Percentiles rank a stretch among this genome's conserved stretches.
Conservation (phyloP, 2,113 vertebrate genomes). For the Protobothrops mucrosquamatus region DNA sequence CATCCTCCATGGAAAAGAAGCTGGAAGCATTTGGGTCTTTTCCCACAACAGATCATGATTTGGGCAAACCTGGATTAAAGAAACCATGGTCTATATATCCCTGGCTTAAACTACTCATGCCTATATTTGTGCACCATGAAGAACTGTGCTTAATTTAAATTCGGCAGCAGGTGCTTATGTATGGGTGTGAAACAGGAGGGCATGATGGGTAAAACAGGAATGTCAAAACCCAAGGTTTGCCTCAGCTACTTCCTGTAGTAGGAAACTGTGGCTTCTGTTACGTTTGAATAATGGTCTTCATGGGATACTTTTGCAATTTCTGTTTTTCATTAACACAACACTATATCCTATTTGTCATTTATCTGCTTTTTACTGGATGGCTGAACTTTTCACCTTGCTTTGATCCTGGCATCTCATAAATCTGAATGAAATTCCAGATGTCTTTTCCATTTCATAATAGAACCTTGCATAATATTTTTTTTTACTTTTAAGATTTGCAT, state of each 20-base stretch:
- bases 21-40: neutral
- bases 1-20: neutral
- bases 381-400: neutral
- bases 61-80: neutral
- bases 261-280: neutral
- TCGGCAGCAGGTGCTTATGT: neutral
- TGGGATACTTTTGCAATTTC: neutral
- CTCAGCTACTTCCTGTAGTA: neutral
- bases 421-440: neutral
- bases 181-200: neutral
- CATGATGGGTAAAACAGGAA: neutral
- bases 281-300: neutral
- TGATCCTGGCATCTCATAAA: neutral
- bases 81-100: neutral
- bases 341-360: neutral
- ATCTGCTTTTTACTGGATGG: neutral
- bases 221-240: neutral
- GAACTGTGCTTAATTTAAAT: neutral
- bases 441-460: constrained; percentile 1
- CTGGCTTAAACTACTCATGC: neutral
- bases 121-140: neutral
- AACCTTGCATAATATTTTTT: neutral
- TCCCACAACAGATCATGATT: neutral
- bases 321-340: neutral
- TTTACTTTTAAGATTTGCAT: neutral